These are phyloP conservation scores for Pithys albifrons DNA, from an alignment of 2,113 vertebrate genomes.

Conservation along the genomic window DNA sequence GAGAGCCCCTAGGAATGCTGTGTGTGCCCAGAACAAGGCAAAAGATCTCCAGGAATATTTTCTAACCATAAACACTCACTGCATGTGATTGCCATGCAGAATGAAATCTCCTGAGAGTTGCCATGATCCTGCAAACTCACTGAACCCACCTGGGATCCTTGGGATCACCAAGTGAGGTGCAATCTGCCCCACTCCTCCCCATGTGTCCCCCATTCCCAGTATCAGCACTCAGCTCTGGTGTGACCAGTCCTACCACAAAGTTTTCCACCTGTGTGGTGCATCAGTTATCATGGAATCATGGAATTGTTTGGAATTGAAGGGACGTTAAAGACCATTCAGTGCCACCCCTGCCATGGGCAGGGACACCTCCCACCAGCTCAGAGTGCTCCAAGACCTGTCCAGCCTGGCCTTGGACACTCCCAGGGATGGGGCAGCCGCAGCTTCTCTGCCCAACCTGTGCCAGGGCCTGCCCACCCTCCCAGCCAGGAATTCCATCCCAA, in stretches of 20 bases:
- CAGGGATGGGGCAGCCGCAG: not conserved
- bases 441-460: not conserved
- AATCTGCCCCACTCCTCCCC: not conserved
- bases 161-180: accelerated
- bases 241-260: not conserved
- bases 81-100: accelerated
- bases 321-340: accelerated
- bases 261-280: accelerated
- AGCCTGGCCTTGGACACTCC: not conserved
- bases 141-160: not conserved
- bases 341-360: not conserved
- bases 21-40: not conserved
- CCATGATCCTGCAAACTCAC: not conserved
- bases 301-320: not conserved
- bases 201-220: accelerated
- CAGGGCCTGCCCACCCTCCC: accelerated
- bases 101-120: not conserved
- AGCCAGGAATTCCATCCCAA: not conserved
- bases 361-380: not conserved
- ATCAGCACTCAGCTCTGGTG: accelerated
- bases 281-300: not conserved
- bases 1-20: not conserved
- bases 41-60: not conserved
- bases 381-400: not conserved
- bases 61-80: accelerated